Conservation (phyloP, 1,140 invertebrate genomes). For the Sarcophaga peregrina region DNA sequence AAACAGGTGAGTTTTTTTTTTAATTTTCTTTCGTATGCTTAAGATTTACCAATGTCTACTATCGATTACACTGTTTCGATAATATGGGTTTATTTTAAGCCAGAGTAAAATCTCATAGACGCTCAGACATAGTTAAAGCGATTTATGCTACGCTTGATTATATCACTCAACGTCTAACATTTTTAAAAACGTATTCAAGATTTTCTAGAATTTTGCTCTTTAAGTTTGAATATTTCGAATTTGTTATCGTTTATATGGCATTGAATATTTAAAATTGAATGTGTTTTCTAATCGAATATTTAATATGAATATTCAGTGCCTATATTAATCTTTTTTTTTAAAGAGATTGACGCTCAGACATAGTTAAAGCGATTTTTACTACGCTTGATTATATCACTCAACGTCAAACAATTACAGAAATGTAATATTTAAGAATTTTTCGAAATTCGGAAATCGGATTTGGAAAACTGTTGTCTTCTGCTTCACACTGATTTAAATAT, state of each 20-base stretch:
- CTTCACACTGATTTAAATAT: constrained; percentile 44
- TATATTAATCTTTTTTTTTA: constrained; percentile 25
- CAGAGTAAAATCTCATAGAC: constrained; percentile 22
- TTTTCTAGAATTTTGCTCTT: no score
- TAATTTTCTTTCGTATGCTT: neutral
- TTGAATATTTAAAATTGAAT: constrained; percentile 1
- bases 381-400: constrained; percentile 67
- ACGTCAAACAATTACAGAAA: constrained; percentile 52
- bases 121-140: constrained; percentile 49
- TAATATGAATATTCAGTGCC: constrained; percentile 35
- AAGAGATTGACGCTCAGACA: constrained; percentile 46
- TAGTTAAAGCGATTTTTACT: constrained; percentile 44
- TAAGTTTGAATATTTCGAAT: neutral
- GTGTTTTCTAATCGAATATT: neutral
- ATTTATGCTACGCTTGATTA: constrained; percentile 56
- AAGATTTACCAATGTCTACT: neutral
- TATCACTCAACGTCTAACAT: constrained; percentile 65
- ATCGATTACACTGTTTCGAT: neutral
- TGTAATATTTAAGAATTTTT: no score
- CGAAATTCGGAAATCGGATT: no score
- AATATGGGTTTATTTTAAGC: neutral
- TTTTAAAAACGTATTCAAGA: neutral
- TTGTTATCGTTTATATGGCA: neutral
- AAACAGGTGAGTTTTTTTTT: constrained; percentile 75
- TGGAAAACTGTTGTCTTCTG: no score